Conservation (phyloP, 2,888 invertebrate genomes). For the Hydrotaea cyrtoneurina region DNA sequence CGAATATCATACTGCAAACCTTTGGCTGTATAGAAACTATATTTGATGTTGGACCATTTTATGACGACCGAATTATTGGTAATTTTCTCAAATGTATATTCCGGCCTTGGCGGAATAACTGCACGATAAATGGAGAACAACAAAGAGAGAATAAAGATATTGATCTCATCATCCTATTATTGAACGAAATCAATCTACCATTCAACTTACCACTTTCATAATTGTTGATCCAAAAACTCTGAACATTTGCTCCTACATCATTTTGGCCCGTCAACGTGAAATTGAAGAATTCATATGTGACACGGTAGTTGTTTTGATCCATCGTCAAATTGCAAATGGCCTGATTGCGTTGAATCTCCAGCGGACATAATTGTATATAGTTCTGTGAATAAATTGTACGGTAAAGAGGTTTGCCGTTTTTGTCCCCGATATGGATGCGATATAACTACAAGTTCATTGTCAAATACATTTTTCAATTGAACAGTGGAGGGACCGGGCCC, state of each 20-base stretch:
- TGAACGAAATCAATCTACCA: neutral
- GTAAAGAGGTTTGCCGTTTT: constrained; percentile 69
- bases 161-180: no score
- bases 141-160: no score
- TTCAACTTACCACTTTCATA: constrained; percentile 77
- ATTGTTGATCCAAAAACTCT: constrained; percentile 84
- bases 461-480: neutral
- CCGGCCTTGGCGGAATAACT: constrained; percentile 72
- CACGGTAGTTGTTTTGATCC: constrained; percentile 68
- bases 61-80: constrained; percentile 70
- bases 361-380: constrained; percentile 69
- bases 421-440: constrained; percentile 53
- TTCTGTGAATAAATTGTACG: constrained; percentile 71
- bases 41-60: constrained; percentile 70
- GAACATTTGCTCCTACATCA: constrained; percentile 82
- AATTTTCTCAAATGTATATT: constrained; percentile 67
- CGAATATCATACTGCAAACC: constrained; percentile 71
- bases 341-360: constrained; percentile 65
- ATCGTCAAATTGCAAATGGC: constrained; percentile 70
- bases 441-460: constrained; percentile 49
- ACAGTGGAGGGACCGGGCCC: neutral
- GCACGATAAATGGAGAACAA: constrained; percentile 9
- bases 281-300: constrained; percentile 79
- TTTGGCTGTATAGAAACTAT: constrained; percentile 68
- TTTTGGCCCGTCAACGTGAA: constrained; percentile 84